Percentiles rank a stretch among this genome's conserved stretches.
Evolutionary conservation across 1,140 invertebrate species (phyloP).

Genomic region (Drosophila saltans): DNA sequence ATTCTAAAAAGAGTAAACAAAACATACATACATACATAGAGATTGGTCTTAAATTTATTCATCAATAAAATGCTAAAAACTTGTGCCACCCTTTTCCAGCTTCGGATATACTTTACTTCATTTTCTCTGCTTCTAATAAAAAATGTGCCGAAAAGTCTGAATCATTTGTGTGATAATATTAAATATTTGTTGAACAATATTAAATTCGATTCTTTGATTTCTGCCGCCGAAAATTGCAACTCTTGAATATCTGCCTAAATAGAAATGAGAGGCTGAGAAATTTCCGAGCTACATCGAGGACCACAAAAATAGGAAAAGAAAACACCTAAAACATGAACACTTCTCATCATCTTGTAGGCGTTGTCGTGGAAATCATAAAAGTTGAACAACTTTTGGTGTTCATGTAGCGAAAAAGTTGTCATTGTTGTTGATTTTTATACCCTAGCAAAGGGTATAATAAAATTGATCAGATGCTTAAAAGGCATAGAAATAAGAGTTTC

Average conservation of each 20-base stretch:
- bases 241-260: slow-evolving; percentile 55
- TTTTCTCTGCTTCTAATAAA: background rate
- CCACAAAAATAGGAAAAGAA: slow-evolving; percentile 29
- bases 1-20: too few species aligned
- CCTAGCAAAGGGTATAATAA: too few species aligned
- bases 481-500: too few species aligned
- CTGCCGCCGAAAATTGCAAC: slow-evolving; percentile 41
- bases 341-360: slow-evolving; percentile 56
- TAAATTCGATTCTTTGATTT: slow-evolving; percentile 35
- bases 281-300: slow-evolving; percentile 57
- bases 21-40: too few species aligned
- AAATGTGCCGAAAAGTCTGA: background rate
- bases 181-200: slow-evolving; percentile 4
- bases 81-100: background rate
- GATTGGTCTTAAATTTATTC: too few species aligned
- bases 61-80: too few species aligned
- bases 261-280: slow-evolving; percentile 65
- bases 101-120: background rate
- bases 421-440: slow-evolving; percentile 11
- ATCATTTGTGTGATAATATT: background rate
- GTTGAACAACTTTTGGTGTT: slow-evolving; percentile 62
- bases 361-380: slow-evolving; percentile 66
- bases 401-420: slow-evolving; percentile 39
- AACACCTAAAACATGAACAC: slow-evolving; percentile 50
- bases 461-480: too few species aligned